phyloP scores from a whole-genome alignment of 2,797 vertebrate species.

The Microctenopoma stevenorrisi region DNA sequence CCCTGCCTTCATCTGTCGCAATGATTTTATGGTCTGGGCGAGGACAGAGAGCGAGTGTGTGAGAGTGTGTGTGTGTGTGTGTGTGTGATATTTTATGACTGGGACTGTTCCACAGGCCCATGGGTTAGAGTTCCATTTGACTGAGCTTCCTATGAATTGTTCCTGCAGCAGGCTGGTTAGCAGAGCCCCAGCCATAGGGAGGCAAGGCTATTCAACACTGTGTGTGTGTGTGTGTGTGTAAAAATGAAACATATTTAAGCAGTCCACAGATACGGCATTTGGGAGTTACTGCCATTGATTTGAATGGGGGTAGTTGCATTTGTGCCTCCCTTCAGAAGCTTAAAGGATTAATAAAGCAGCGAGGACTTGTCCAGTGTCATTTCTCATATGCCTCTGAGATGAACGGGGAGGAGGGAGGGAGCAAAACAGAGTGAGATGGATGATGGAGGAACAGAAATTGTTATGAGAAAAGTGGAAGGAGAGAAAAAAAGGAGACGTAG shows the following conservation, averaged over 20 bases:
- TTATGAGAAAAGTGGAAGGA: constrained; percentile 54
- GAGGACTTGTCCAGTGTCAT: constrained; percentile 74
- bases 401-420: constrained; percentile 43
- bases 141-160: constrained; percentile 73
- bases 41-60: constrained; percentile 53
- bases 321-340: constrained; percentile 68
- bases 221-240: constrained; percentile 25
- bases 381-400: constrained; percentile 70
- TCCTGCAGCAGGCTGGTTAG: constrained; percentile 66
- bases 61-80: constrained; percentile 32
- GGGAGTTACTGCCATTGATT: constrained; percentile 69
- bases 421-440: constrained; percentile 59
- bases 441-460: constrained; percentile 53
- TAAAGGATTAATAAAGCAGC: constrained; percentile 79
- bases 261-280: constrained; percentile 60
- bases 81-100: constrained; percentile 68
- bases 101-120: constrained; percentile 66
- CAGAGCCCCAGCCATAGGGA: constrained; percentile 55
- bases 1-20: constrained; percentile 79
- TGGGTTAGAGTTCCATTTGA: constrained; percentile 74
- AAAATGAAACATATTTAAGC: constrained; percentile 59
- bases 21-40: constrained; percentile 75
- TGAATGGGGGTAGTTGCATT: constrained; percentile 68
- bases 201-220: constrained; percentile 40
- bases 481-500: not conserved